Percentiles rank a stretch among this genome's conserved stretches.
These are phyloP conservation scores for Sebastes schlegelii DNA, from an alignment of 2,113 vertebrate species.

Conservation along the genomic window DNA sequence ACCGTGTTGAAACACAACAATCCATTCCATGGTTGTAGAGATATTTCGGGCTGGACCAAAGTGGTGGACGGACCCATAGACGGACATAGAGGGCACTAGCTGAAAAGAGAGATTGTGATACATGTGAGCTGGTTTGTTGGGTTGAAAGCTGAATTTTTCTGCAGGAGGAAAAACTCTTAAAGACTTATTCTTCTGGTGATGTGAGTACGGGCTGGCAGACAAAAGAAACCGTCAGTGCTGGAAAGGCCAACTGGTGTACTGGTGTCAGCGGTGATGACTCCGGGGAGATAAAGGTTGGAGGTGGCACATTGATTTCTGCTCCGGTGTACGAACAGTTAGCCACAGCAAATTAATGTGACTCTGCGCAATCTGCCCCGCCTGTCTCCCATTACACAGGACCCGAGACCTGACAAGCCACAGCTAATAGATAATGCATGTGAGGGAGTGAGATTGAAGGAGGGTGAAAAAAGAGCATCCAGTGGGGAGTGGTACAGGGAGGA, in stretches of 20 bases:
- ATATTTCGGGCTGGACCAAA: neutral
- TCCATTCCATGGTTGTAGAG: no score
- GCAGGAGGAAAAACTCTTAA: constrained; percentile 19
- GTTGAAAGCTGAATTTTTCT: neutral
- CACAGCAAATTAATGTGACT: constrained; percentile 77
- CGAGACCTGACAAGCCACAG: constrained; percentile 72
- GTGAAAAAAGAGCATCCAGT: neutral
- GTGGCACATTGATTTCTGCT: constrained; percentile 69
- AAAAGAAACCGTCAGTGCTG: constrained; percentile 26
- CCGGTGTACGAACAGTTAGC: constrained; percentile 70
- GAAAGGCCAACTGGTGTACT: constrained; percentile 55
- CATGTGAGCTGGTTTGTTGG: neutral
- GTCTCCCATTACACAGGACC: constrained; percentile 78
- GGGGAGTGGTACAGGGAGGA: constrained; percentile 7
- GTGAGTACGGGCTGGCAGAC: constrained; percentile 26
- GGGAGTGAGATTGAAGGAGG: constrained; percentile 31
- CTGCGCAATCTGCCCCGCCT: constrained; percentile 65
- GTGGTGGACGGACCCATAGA: neutral
- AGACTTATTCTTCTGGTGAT: neutral
- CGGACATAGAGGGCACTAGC: neutral
- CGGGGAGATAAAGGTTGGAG: constrained; percentile 62
- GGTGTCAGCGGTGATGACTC: constrained; percentile 42
- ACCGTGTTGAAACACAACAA: no score
- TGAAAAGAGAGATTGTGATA: neutral
- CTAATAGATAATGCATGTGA: constrained; percentile 77